Percentiles rank a stretch among this genome's conserved stretches.
These are phyloP conservation scores for Masticophis lateralis DNA, from an alignment of 2,797 vertebrate genomes.

Conservation along the genomic window DNA sequence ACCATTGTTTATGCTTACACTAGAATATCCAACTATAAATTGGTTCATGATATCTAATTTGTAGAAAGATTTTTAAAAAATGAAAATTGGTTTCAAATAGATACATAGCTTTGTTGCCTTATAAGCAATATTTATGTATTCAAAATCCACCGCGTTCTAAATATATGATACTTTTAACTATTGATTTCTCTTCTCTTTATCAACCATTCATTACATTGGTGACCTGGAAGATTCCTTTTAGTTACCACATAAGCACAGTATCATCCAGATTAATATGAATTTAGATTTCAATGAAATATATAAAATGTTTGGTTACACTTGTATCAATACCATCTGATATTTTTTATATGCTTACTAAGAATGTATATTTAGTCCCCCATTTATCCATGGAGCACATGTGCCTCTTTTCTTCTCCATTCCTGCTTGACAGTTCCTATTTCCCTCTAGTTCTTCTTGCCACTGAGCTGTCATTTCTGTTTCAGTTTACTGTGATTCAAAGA, in stretches of 20 bases:
- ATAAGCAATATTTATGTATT: background rate
- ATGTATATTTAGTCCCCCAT: background rate
- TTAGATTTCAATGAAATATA: background rate
- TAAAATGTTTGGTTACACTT: background rate
- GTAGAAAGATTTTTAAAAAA: background rate
- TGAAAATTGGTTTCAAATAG: background rate
- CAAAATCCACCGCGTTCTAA: background rate
- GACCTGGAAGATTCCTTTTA: accelerated
- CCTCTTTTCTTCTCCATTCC: conserved; percentile 15
- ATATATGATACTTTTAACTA: background rate
- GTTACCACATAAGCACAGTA: accelerated
- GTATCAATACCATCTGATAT: background rate
- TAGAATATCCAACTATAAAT: background rate
- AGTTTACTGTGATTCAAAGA: conserved; percentile 10
- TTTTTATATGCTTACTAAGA: background rate
- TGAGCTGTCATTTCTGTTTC: conserved; percentile 12
- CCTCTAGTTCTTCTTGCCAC: conserved; percentile 10
- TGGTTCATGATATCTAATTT: background rate
- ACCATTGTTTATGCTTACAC: background rate
- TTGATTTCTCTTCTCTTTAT: background rate
- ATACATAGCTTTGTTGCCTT: background rate
- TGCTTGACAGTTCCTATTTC: background rate
- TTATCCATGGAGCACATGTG: background rate
- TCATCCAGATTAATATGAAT: background rate
- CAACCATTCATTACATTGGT: accelerated